Evolutionary conservation across 1,140 invertebrate species (phyloP).

Genomic region (Lepidostoma basale): DNA sequence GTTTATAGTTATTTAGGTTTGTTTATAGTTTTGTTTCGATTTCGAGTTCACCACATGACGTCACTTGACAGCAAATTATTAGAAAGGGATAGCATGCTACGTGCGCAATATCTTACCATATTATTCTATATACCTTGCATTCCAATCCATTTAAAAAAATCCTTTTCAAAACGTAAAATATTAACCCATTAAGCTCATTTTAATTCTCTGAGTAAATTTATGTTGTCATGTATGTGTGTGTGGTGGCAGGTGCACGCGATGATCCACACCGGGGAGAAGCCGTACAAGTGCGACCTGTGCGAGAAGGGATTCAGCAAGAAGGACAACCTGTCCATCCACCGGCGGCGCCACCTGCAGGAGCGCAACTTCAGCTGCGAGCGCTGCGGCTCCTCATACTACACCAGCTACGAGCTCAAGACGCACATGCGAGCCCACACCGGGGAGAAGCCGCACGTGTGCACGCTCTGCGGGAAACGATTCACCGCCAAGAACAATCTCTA

Average conservation of each 20-base stretch:
- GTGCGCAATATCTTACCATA: too few relatives aligned
- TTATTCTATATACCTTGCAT: too few relatives aligned
- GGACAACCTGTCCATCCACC: conserved; percentile 41
- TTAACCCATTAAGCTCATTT: too few relatives aligned
- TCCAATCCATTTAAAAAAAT: not conserved
- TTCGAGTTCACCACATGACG: too few relatives aligned
- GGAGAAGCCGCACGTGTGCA: conserved; percentile 43
- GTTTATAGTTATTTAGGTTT: too few relatives aligned
- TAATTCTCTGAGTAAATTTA: not conserved
- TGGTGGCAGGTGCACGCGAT: conserved; percentile 40
- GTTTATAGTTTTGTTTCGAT: too few relatives aligned
- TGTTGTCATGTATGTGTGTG: not conserved
- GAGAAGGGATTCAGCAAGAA: conserved; percentile 45
- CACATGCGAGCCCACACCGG: conserved; percentile 43
- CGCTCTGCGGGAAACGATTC: conserved; percentile 42
- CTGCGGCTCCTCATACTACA: conserved; percentile 43
- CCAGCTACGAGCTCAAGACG: conserved; percentile 42
- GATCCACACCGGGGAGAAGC: conserved; percentile 49
- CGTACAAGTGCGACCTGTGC: conserved; percentile 50
- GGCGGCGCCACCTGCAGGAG: conserved; percentile 40
- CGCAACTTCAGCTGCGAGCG: conserved; percentile 39
- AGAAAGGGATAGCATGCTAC: too few relatives aligned
- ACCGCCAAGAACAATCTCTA: conserved; percentile 44
- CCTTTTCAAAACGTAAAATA: not conserved
- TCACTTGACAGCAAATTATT: too few relatives aligned